Conservation (phyloP, 2,797 vertebrate genomes). For the Picus viridis region DNA sequence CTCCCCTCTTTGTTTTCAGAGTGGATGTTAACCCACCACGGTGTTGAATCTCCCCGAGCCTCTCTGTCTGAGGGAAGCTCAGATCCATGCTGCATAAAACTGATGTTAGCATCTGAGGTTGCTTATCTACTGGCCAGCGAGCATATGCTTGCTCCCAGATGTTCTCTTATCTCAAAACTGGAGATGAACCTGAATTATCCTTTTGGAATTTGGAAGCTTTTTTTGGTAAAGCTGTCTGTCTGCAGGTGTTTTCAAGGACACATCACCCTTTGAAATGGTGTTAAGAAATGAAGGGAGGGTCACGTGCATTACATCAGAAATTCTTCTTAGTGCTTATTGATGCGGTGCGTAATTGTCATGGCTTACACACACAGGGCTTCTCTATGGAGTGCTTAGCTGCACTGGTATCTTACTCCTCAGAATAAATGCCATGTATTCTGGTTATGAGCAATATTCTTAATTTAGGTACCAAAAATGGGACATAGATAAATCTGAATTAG, state of each 20-base stretch:
- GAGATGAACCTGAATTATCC: not conserved
- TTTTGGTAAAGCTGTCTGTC: not conserved
- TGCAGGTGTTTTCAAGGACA: not conserved
- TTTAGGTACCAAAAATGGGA: slow-evolving; percentile 46
- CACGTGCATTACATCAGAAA: slow-evolving; percentile 46
- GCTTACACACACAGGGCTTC: slow-evolving; percentile 51
- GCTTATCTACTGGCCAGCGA: not conserved
- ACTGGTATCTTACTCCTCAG: slow-evolving; percentile 26
- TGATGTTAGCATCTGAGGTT: not conserved
- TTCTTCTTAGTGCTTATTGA: slow-evolving; percentile 51
- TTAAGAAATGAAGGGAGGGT: slow-evolving; percentile 29
- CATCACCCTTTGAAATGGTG: not conserved
- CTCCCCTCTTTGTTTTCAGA: no score
- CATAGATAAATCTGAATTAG: not conserved
- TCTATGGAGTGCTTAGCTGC: slow-evolving; percentile 37
- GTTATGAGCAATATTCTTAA: slow-evolving; percentile 58
- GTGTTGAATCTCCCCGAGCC: not conserved
- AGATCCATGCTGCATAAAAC: not conserved
- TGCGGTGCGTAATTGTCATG: slow-evolving; percentile 17
- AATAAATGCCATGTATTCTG: slow-evolving; percentile 63
- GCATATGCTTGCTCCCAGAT: rapidly evolving
- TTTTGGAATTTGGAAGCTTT: not conserved
- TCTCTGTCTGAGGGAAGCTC: not conserved
- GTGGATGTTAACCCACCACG: no score
- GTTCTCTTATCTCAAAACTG: not conserved